Evolutionary conservation across 2,888 invertebrate species (phyloP), one percentile per base, ranked within the genome.

Genomic region (Trichopria drosophilae): DNA sequence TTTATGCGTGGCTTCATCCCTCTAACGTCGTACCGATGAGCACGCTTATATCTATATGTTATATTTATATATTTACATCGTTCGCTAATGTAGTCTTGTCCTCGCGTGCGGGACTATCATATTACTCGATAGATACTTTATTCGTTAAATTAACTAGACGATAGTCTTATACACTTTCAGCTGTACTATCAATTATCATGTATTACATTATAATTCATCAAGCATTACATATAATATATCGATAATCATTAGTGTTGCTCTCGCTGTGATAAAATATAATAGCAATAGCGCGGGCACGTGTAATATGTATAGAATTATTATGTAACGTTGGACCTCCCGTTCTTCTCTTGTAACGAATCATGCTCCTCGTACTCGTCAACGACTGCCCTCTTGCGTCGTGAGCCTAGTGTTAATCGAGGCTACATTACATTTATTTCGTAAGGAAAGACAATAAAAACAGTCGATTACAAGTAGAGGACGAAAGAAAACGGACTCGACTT

Each of bases 181-280:
- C 58, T 60, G 44, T 52, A 57, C 62, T 63, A 63, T 59, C 54
- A 58, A 61, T 57, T 57, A 63, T 54, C 52, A 58, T 60, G 60
- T 62, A 58, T 64, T 60, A 62, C 48, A 57, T 60, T 56, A 61
- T 53, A 57, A 58, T 57, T 49, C 55, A 26, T 61, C 51, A 63
- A 55, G 58, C 43, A 60, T 58, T 62, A 60, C 51, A 52, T 22
- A 56, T 56, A 59, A 56, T 59, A 58, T 50, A 53, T 53, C 43
- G 55, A 59, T 57, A 58, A 60, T 60, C 41, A 59, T 60, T 61
- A 62, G 58, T 48, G 57, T 58, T 50, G 59, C 49, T n/a, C n/a
- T n/a, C n/a, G n/a, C n/a, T n/a, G n/a, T n/a, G n/a, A n/a, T n/a
- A n/a, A n/a, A n/a, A n/a, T n/a, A n/a, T n/a, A n/a, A n/a, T n/a